A percentile compares a stretch with the other conserved stretches of the same genome.
These are phyloP conservation scores for Rhombomys opimus DNA, from an alignment of 2,113 vertebrate genomes.

Conservation along the genomic window DNA sequence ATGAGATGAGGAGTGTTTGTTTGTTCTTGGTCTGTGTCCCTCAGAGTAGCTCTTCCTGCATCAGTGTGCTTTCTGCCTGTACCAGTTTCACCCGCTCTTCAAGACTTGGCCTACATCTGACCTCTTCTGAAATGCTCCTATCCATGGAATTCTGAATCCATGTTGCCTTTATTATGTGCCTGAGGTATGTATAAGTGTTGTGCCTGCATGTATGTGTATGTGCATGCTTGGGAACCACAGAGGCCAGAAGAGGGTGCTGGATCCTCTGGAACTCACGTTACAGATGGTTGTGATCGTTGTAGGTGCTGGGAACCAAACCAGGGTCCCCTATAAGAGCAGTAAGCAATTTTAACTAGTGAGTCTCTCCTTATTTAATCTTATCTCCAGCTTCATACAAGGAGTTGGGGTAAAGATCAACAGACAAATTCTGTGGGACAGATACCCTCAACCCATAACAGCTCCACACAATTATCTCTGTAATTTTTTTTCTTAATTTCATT, in stretches of 20 bases:
- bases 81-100: too few relatives aligned
- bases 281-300: not conserved
- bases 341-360: not conserved
- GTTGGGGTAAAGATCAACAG: rapidly evolving
- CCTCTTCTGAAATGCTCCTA: not conserved
- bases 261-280: not conserved
- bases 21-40: too few relatives aligned
- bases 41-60: too few relatives aligned
- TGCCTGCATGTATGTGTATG: too few relatives aligned
- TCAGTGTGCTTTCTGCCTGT: rapidly evolving
- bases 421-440: not conserved
- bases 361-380: not conserved
- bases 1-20: not conserved
- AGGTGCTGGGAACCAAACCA: not conserved
- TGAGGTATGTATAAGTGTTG: not conserved
- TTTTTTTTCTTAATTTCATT: not conserved
- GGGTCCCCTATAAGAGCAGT: not conserved
- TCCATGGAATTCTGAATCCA: not conserved
- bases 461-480: not conserved
- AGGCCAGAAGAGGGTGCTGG: not conserved
- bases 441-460: not conserved
- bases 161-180: not conserved
- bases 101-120: not conserved
- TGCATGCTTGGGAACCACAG: not conserved
- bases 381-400: not conserved